These are phyloP conservation scores for Cinclus mexicanus DNA, from an alignment of 2,113 vertebrate species.

Conservation along the genomic window DNA sequence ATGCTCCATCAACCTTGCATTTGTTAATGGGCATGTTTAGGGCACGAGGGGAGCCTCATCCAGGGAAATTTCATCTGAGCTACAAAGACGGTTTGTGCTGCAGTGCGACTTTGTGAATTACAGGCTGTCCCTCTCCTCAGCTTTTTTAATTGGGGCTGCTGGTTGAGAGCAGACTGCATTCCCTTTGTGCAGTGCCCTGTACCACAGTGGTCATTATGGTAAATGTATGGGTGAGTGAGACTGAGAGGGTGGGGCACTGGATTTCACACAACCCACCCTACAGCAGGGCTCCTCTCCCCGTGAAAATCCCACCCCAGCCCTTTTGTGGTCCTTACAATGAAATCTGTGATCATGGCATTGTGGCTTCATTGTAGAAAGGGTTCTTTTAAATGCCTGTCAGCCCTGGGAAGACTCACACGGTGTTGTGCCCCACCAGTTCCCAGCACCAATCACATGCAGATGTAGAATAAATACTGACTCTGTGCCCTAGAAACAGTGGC, in stretches of 20 bases:
- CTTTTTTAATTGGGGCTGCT: background rate
- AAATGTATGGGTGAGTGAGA: rapidly evolving
- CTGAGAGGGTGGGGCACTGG: background rate
- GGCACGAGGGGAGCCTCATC: background rate
- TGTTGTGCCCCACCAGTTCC: background rate
- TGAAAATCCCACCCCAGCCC: background rate
- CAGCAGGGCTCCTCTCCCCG: rapidly evolving
- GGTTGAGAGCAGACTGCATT: background rate
- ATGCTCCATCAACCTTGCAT: background rate
- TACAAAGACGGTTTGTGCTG: background rate
- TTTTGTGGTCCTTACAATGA: background rate
- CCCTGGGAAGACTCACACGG: rapidly evolving
- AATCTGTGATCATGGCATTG: rapidly evolving
- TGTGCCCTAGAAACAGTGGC: background rate
- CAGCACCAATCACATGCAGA: rapidly evolving
- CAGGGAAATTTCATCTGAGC: background rate
- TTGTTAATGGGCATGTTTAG: conserved; percentile 11
- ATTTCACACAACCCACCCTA: background rate
- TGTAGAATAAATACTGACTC: background rate
- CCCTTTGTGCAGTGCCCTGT: rapidly evolving
- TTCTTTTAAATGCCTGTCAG: background rate
- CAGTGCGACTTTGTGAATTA: rapidly evolving
- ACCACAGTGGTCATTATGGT: rapidly evolving
- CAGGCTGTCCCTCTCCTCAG: background rate
- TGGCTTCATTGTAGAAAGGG: background rate